Conservation (phyloP, 2,888 invertebrate species). For the Mellilla xanthometata region DNA sequence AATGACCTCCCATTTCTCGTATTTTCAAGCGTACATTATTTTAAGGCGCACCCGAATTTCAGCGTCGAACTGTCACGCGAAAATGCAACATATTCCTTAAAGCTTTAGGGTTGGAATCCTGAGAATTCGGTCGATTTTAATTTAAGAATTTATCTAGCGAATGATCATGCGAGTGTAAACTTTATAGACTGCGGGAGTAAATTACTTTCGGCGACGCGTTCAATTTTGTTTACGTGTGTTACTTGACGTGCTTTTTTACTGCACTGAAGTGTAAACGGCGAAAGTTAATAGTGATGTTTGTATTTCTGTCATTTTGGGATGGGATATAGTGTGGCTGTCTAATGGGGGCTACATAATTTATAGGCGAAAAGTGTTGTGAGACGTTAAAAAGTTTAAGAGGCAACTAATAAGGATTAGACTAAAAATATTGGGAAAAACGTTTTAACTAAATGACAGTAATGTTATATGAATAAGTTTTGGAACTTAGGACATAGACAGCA, state of each 20-base stretch:
- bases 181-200: conserved; percentile 69
- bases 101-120: conserved; percentile 42
- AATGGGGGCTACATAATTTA: conserved; percentile 29
- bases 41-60: conserved; percentile 61
- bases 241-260: conserved; percentile 42
- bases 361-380: conserved; percentile 11
- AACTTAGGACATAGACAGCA: too few relatives aligned
- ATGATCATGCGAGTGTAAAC: conserved; percentile 76
- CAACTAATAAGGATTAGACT: too few relatives aligned
- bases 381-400: too few relatives aligned
- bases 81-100: conserved; percentile 37
- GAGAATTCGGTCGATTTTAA: conserved; percentile 55
- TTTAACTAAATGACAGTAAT: too few relatives aligned
- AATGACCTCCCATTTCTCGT: conserved; percentile 55
- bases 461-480: too few relatives aligned
- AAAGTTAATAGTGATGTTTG: conserved; percentile 37
- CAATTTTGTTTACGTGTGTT: conserved; percentile 35
- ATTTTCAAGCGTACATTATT: conserved; percentile 63
- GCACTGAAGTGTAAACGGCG: conserved; percentile 24
- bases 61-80: conserved; percentile 36
- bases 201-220: conserved; percentile 55
- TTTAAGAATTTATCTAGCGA: conserved; percentile 78
- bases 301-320: conserved; percentile 25
- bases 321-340: conserved; percentile 14
- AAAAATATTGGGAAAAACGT: too few relatives aligned